Evolutionary conservation across 2,797 vertebrate genomes (phyloP).

Genomic region (Sebastes minor): DNA sequence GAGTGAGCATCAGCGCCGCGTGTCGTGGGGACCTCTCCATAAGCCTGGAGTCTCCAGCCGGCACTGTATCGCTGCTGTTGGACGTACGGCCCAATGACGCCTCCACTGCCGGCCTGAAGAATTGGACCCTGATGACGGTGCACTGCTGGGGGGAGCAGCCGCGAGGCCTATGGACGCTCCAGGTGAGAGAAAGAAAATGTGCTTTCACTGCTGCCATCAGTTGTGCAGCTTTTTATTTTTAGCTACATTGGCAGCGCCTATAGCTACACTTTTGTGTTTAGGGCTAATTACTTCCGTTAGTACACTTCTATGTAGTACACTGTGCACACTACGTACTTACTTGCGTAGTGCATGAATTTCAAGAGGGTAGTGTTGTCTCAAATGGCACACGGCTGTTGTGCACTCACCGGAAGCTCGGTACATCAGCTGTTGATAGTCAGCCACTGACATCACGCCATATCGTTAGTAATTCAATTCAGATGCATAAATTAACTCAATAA

Average conservation of each 20-base stretch:
- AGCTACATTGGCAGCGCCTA: too few relatives aligned
- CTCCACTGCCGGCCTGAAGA: slow-evolving; percentile 60
- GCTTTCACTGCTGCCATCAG: background rate
- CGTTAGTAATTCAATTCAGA: too few relatives aligned
- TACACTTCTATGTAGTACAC: too few relatives aligned
- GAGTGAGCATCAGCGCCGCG: slow-evolving; percentile 64
- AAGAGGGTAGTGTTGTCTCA: too few relatives aligned
- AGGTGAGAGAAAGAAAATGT: slow-evolving; percentile 31
- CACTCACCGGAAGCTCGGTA: too few relatives aligned
- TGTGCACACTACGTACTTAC: too few relatives aligned
- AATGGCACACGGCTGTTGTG: too few relatives aligned
- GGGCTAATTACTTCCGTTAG: too few relatives aligned
- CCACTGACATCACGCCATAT: too few relatives aligned
- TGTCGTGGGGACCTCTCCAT: slow-evolving; percentile 74
- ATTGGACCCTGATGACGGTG: slow-evolving; percentile 64
- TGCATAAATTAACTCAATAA: too few relatives aligned
- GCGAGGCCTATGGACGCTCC: slow-evolving; percentile 54
- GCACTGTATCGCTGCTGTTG: slow-evolving; percentile 64
- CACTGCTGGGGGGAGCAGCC: slow-evolving; percentile 64
- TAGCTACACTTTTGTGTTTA: background rate
- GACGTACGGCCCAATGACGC: slow-evolving; percentile 62
- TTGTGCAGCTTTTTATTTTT: background rate
- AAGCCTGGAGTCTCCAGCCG: slow-evolving; percentile 71
- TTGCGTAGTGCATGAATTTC: too few relatives aligned
- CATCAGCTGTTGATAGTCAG: too few relatives aligned